These are phyloP conservation scores for Microtus ochrogaster DNA, from an alignment of 2,113 vertebrate species.

Conservation along the genomic window DNA sequence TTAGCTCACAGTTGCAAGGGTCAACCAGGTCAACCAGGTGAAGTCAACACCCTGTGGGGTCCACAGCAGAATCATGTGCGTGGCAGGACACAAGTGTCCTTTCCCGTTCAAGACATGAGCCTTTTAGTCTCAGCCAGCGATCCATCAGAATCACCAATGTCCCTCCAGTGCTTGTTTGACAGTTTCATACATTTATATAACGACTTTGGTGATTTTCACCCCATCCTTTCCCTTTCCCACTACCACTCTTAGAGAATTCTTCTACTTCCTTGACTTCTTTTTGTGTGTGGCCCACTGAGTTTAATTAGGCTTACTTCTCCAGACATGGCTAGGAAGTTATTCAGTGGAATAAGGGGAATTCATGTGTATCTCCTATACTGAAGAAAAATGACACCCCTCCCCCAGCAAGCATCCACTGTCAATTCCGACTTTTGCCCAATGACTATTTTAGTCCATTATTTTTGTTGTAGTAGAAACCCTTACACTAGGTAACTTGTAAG, in stretches of 20 bases:
- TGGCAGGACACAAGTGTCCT: background rate
- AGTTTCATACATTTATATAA: too few relatives aligned
- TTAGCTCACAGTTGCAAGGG: background rate
- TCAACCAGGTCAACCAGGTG: rapidly evolving
- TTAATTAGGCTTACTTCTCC: background rate
- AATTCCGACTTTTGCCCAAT: background rate
- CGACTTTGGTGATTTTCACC: too few relatives aligned
- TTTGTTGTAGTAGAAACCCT: background rate
- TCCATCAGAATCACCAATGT: background rate
- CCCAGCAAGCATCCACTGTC: too few relatives aligned
- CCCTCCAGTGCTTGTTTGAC: background rate
- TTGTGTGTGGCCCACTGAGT: background rate
- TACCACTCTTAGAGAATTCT: background rate
- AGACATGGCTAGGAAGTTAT: background rate
- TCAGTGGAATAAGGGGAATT: background rate
- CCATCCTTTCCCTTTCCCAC: background rate
- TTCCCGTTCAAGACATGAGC: background rate
- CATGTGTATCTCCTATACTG: too few relatives aligned
- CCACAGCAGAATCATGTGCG: background rate
- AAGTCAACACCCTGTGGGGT: too few relatives aligned
- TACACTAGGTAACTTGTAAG: background rate
- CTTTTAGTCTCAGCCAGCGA: background rate
- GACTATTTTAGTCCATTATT: background rate
- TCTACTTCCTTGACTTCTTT: too few relatives aligned
- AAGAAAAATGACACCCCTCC: background rate